phyloP scores from a whole-genome alignment of 2,797 vertebrate species.

The Pelobates cultripes region DNA sequence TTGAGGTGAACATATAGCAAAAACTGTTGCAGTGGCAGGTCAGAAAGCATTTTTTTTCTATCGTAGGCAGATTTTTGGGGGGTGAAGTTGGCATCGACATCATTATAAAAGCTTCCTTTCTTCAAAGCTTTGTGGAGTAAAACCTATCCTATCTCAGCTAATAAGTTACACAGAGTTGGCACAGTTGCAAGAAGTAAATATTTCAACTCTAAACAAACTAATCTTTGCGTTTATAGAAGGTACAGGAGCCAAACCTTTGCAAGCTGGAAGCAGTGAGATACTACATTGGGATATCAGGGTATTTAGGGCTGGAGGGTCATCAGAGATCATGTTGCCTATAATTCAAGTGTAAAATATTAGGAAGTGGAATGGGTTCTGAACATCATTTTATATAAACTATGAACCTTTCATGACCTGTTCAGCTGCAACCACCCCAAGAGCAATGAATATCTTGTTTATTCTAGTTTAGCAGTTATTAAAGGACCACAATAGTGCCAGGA shows the following conservation, averaged over 20 bases:
- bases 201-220: constrained; percentile 6
- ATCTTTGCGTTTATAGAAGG: not conserved
- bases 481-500: no score
- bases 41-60: constrained; percentile 29
- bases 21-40: not conserved
- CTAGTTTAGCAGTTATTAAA: no score
- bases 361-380: no score
- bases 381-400: no score
- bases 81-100: constrained; percentile 30
- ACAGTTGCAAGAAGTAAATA: constrained; percentile 2
- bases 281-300: no score
- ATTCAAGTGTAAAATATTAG: no score
- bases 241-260: not conserved
- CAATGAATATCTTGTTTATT: no score
- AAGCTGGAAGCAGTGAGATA: no score
- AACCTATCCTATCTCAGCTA: constrained; percentile 3
- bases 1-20: constrained; percentile 54
- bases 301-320: no score
- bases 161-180: constrained; percentile 28
- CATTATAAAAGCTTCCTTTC: constrained; percentile 4
- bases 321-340: no score
- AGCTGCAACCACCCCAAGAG: no score
- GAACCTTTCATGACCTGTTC: no score
- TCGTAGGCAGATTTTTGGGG: constrained; percentile 61
- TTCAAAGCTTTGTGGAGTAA: not conserved